Conservation (phyloP, 2,113 vertebrate species). For the Heloderma charlesbogerti region DNA sequence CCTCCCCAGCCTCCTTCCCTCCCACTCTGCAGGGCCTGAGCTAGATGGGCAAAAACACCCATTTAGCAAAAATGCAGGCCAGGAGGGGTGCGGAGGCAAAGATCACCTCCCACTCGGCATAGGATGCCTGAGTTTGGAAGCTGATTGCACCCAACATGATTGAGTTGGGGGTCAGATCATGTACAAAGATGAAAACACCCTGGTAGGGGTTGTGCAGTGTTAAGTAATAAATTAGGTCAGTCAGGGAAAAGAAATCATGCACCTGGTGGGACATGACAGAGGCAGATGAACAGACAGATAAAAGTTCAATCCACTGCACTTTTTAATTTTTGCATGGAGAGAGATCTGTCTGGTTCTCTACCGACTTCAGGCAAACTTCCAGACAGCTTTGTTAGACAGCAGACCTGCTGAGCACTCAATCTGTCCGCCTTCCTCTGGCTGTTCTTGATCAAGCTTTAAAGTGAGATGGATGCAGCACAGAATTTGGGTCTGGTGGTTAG, state of each 20-base stretch:
- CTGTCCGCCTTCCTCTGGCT: conserved; percentile 42
- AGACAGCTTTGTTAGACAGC: conserved; percentile 19
- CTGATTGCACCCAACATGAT: not conserved
- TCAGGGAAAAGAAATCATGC: not conserved
- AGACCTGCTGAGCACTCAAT: conserved; percentile 56
- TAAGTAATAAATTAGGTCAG: not conserved
- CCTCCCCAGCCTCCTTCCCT: no score
- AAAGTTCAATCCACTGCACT: not conserved
- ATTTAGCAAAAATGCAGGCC: no score
- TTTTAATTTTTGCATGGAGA: not conserved
- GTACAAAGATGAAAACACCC: not conserved
- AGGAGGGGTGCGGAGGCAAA: no score
- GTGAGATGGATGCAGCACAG: conserved; percentile 10
- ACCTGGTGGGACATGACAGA: not conserved
- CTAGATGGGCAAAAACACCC: no score
- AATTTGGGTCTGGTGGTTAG: not conserved
- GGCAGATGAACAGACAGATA: not conserved
- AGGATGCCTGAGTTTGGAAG: no score
- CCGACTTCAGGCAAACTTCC: not conserved
- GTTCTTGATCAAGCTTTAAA: conserved; percentile 9
- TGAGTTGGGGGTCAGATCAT: not conserved
- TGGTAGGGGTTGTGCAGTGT: not conserved
- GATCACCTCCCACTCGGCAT: no score
- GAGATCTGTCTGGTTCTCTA: conserved; percentile 40
- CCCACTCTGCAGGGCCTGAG: no score